A percentile compares a stretch with the other conserved stretches of the same genome.
Evolutionary conservation across 1,140 invertebrate genomes (phyloP).

Genomic region (Ditylenchus dipsaci): DNA sequence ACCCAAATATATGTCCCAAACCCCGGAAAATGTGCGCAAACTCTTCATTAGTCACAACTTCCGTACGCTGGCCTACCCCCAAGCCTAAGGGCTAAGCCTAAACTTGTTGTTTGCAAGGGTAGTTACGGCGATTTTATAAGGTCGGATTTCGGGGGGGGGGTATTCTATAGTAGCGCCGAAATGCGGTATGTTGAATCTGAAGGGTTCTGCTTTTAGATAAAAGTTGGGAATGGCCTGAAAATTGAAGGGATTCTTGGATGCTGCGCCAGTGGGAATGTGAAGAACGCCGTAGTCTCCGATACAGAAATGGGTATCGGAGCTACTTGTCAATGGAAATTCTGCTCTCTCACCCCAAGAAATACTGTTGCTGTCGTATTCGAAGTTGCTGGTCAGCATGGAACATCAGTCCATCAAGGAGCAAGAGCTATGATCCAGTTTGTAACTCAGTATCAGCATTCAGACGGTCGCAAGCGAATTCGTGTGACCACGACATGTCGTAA

Average conservation of each 20-base stretch:
- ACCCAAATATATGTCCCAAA: too few relatives aligned
- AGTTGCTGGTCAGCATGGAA: slow-evolving; percentile 83
- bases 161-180: not conserved
- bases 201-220: slow-evolving; percentile 42
- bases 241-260: slow-evolving; percentile 91
- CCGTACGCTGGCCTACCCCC: too few relatives aligned
- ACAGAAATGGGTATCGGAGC: slow-evolving; percentile 93
- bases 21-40: too few relatives aligned
- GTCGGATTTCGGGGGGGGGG: too few relatives aligned
- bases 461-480: slow-evolving; percentile 83
- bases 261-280: slow-evolving; percentile 67
- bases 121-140: too few relatives aligned
- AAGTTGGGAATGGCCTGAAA: slow-evolving; percentile 66
- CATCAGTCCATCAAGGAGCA: slow-evolving; percentile 88
- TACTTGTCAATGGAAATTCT: slow-evolving; percentile 97
- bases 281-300: slow-evolving; percentile 74
- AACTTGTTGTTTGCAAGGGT: too few relatives aligned
- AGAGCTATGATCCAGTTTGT: slow-evolving; percentile 95
- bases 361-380: slow-evolving; percentile 94
- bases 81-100: too few relatives aligned
- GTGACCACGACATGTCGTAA: slow-evolving; percentile 94
- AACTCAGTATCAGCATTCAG: slow-evolving; percentile 96
- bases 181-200: slow-evolving; percentile 33
- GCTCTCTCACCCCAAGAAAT: slow-evolving; percentile 82
- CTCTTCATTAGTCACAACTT: too few relatives aligned